Conservation (phyloP, 2,113 vertebrate genomes). For the Leucopternis melanops region DNA sequence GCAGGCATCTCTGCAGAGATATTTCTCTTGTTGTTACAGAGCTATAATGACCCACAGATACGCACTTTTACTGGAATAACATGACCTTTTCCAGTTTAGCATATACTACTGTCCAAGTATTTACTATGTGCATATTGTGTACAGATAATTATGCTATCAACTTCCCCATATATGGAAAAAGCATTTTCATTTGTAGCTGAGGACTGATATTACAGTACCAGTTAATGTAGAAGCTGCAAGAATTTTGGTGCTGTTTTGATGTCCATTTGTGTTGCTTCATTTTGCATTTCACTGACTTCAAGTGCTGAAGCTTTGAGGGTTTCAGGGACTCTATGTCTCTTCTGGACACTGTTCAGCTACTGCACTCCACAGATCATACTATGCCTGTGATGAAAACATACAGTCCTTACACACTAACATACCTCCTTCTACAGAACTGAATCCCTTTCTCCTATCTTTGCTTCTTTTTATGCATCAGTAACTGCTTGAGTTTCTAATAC, state of each 20-base stretch:
- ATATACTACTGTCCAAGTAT: neutral
- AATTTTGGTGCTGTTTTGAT: neutral
- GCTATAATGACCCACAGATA: neutral
- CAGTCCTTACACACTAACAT: neutral
- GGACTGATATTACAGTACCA: neutral
- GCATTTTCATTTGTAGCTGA: neutral
- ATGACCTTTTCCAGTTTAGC: neutral
- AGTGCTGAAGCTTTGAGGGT: neutral
- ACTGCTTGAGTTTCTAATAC: neutral
- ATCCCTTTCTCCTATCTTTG: neutral
- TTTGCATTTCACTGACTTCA: neutral
- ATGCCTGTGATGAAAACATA: neutral
- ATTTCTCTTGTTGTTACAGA: neutral
- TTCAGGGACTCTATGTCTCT: neutral
- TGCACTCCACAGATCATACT: neutral
- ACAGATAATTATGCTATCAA: neutral
- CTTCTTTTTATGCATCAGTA: neutral
- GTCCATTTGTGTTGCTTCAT: neutral
- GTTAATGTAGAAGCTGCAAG: neutral
- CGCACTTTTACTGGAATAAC: neutral
- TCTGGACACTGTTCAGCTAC: neutral
- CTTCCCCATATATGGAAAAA: neutral
- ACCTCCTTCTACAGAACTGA: neutral
- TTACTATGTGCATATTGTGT: neutral
- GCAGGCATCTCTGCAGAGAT: neutral